These are phyloP conservation scores for Pocillopora damicornis DNA, from an alignment of 64 coral and sea anemone genomes.

Conservation along the genomic window DNA sequence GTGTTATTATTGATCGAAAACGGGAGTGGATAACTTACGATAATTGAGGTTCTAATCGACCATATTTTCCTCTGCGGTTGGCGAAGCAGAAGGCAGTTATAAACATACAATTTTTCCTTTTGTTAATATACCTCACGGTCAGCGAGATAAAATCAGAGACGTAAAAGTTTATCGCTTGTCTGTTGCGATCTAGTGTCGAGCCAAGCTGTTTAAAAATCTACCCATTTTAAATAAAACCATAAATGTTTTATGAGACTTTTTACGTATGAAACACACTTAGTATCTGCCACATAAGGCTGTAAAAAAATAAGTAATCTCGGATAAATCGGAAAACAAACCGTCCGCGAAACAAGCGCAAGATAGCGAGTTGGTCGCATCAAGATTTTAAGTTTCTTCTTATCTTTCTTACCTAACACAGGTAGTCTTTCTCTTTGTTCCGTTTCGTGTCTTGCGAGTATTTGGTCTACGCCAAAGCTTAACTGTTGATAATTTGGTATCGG, in stretches of 20 bases:
- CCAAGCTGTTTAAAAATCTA: not conserved
- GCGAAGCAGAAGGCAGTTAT: not conserved
- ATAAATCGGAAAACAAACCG: not conserved
- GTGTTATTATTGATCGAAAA: not conserved
- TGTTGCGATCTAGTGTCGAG: not conserved
- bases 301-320: slow-evolving; percentile 10
- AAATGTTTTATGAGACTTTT: slow-evolving; percentile 7
- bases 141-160: slow-evolving; percentile 25
- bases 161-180: slow-evolving; percentile 27
- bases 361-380: not conserved
- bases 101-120: slow-evolving; percentile 25
- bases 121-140: not conserved
- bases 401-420: slow-evolving; percentile 22
- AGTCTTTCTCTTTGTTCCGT: slow-evolving; percentile 23
- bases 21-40: not conserved
- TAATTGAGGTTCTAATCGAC: not conserved
- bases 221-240: not conserved
- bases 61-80: not conserved
- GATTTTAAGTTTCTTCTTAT: not conserved
- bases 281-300: slow-evolving; percentile 2
- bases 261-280: slow-evolving; percentile 14
- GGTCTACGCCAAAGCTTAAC: slow-evolving; percentile 30
- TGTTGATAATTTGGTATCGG: slow-evolving; percentile 40
- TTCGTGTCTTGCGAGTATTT: slow-evolving; percentile 23
- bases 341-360: not conserved